Evolutionary conservation across 2,888 invertebrate species (phyloP), one percentile per base, ranked within the genome.

Genomic region (Caenorhabditis wallacei): DNA sequence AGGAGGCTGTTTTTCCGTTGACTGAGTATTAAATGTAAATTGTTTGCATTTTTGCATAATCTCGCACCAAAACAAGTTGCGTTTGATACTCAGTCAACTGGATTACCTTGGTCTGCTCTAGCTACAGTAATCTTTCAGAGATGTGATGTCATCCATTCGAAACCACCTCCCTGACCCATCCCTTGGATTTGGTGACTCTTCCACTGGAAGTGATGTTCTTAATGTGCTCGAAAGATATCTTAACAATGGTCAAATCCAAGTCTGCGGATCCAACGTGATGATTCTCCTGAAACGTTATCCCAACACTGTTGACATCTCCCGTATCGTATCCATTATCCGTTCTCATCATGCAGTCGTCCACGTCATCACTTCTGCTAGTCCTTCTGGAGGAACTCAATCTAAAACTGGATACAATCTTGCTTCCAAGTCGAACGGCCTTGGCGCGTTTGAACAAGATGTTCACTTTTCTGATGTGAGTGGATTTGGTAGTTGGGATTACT

Each of bases 281-380:
- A 18, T 56, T 30, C 35, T 56, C 13, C 18, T 35, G 7, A 56
- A 56, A 56, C 56, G 56, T 7, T 56, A 56, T 4, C 56, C 56
- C 5, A 56, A 56, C n/a, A 30, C 30, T n/a, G 8, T 13, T 16
- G 56, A 56, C 13, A 56, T 30, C 30, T 30, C 56, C 8, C 1
- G 2, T n/a, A n/a, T 35, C 1, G 56, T 56, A 5, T 1, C 10
- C 30, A 5, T 30, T 0, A 35, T 56, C 18, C 56, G 56, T 7
- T 18, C 13, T 2, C 26, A 56, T 24, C 56, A 56, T n/a, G 30
- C n/a, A 13, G 37, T 57, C 10, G 57, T 57, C 18, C n/a, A 57
- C 20, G 57, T 20, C 0, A 57, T 57, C 7, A 57, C 37, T 16
- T 57, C 57, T 3, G 8, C 11, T 1, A 20, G 1, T 30, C 37